These are phyloP conservation scores for Microvelia longipes DNA, from an alignment of 1,140 invertebrate genomes.

Conservation along the genomic window DNA sequence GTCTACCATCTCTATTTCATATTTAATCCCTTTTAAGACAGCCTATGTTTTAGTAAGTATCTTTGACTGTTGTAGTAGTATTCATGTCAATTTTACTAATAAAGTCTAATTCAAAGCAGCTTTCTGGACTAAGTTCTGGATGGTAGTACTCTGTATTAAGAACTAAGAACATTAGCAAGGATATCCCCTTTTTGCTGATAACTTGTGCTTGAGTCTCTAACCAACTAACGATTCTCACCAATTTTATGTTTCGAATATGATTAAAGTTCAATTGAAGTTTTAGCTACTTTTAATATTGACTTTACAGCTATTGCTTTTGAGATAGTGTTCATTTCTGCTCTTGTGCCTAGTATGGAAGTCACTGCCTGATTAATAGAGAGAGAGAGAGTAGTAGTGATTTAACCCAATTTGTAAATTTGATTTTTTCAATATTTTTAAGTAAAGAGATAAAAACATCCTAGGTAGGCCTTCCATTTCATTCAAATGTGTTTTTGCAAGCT, in stretches of 20 bases:
- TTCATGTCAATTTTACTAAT: not conserved
- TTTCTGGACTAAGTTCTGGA: not conserved
- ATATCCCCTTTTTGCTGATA: not conserved
- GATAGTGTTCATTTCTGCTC: not conserved
- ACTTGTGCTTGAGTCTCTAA: not conserved
- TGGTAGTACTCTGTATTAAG: not conserved
- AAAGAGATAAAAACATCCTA: not conserved
- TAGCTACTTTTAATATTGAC: not conserved
- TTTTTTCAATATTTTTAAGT: not conserved
- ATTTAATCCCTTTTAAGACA: conserved; percentile 9
- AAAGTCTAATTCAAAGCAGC: not conserved
- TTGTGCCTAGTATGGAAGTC: not conserved
- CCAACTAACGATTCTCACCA: not conserved
- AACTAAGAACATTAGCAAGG: not conserved
- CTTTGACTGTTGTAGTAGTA: not conserved
- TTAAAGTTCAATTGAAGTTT: not conserved
- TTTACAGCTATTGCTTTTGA: not conserved
- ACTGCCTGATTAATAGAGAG: not conserved
- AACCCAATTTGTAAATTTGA: not conserved
- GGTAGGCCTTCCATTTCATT: not conserved
- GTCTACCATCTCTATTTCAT: conserved; percentile 11
- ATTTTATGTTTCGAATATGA: not conserved
- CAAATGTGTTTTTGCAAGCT: not conserved
- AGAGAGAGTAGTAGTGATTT: not conserved
- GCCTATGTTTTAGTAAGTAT: conserved; percentile 4